Evolutionary conservation across 1,140 invertebrate genomes (phyloP).

Genomic region (Subanguina moxae): DNA sequence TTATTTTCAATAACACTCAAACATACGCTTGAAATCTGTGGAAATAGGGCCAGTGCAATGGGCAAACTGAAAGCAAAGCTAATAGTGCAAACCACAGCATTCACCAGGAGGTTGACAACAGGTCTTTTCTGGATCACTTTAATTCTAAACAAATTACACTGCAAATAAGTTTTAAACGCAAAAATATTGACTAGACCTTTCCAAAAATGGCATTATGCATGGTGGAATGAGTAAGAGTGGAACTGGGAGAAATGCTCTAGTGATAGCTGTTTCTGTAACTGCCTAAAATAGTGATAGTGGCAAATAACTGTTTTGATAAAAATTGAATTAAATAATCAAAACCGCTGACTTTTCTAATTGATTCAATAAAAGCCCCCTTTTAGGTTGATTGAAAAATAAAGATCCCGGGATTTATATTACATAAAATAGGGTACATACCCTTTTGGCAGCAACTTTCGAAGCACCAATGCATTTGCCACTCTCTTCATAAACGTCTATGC

Average conservation of each 20-base stretch:
- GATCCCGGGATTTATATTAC: too few species aligned
- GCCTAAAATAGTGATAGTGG: conserved; percentile 33
- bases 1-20: conserved; percentile 15
- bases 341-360: neutral
- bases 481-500: conserved; percentile 63
- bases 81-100: conserved; percentile 51
- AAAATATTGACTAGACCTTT: conserved; percentile 35
- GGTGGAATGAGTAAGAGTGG: conserved; percentile 49
- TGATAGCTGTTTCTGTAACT: conserved; percentile 48
- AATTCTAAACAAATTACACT: conserved; percentile 29
- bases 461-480: conserved; percentile 61
- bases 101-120: conserved; percentile 43
- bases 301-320: neutral
- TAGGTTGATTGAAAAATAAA: too few species aligned
- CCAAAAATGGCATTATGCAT: conserved; percentile 53
- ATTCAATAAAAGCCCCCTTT: neutral
- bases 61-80: conserved; percentile 48
- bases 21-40: conserved; percentile 45
- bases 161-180: conserved; percentile 5
- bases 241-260: conserved; percentile 49
- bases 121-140: conserved; percentile 39
- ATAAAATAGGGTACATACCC: conserved; percentile 48
- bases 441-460: conserved; percentile 63
- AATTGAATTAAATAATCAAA: too few species aligned
- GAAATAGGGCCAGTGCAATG: conserved; percentile 50